Percentiles rank a stretch among this genome's conserved stretches.
Conservation (phyloP, 2,888 invertebrate species). For the Lasioglossum leucozonium region DNA sequence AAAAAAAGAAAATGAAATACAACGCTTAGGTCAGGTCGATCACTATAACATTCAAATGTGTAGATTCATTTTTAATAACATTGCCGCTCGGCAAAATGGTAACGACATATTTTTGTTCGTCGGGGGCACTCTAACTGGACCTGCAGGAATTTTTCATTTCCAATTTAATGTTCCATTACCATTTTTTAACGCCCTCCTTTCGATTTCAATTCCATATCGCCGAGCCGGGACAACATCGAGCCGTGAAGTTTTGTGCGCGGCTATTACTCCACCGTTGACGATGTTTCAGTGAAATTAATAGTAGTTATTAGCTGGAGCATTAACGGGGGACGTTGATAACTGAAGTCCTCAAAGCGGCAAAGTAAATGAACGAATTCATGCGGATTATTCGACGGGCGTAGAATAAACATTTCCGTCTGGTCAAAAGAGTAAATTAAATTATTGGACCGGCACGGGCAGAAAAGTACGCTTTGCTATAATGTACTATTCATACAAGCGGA, state of each 20-base stretch:
- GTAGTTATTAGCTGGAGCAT: conserved; percentile 31
- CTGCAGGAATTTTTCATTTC: too few relatives aligned
- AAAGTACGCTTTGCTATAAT: not conserved
- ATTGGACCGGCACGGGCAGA: not conserved
- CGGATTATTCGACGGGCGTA: conserved; percentile 39
- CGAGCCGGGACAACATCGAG: not conserved
- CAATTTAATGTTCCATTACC: too few relatives aligned
- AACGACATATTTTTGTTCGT: too few relatives aligned
- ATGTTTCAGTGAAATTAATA: conserved; percentile 28
- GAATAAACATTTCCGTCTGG: conserved; percentile 34
- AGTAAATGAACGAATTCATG: conserved; percentile 35
- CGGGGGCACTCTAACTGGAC: too few relatives aligned
- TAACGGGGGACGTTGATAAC: conserved; percentile 21
- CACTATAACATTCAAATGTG: too few relatives aligned
- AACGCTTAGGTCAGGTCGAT: too few relatives aligned
- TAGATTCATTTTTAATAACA: too few relatives aligned
- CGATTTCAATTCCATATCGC: not conserved
- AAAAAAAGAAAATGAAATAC: too few relatives aligned
- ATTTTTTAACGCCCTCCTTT: too few relatives aligned
- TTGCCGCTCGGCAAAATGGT: too few relatives aligned
- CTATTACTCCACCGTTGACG: not conserved
- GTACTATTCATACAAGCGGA: conserved; percentile 12
- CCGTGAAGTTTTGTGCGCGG: not conserved
- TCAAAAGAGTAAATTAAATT: conserved; percentile 48
- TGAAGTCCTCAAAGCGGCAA: conserved; percentile 46